A percentile compares a stretch with the other conserved stretches of the same genome.
Evolutionary conservation across 2,888 invertebrate species (phyloP).

Genomic region (Drosophila sordidula): DNA sequence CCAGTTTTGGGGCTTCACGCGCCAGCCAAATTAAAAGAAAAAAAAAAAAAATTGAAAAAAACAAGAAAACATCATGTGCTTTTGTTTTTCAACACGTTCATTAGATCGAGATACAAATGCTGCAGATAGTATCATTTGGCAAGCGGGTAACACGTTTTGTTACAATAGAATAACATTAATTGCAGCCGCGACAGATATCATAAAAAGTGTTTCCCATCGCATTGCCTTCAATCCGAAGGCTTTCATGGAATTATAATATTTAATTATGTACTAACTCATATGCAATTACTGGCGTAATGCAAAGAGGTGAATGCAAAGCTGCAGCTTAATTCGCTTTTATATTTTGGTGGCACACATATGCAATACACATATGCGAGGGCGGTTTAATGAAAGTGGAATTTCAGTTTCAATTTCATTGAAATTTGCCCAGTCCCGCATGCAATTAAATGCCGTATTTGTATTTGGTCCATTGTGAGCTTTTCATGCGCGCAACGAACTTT

Average conservation of each 20-base stretch:
- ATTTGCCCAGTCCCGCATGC: too few relatives aligned
- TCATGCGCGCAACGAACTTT: too few relatives aligned
- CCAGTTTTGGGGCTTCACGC: constrained; percentile 34
- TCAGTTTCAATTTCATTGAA: too few relatives aligned
- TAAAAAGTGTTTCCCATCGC: constrained; percentile 55
- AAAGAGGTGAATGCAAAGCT: constrained; percentile 38
- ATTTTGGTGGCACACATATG: constrained; percentile 3
- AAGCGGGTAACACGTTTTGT: constrained; percentile 30
- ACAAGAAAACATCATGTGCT: constrained; percentile 13
- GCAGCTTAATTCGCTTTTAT: constrained; percentile 5
- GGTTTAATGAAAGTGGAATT: background rate
- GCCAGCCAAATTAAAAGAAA: constrained; percentile 1
- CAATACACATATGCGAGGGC: background rate
- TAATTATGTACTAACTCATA: constrained; percentile 55
- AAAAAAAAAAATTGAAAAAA: background rate
- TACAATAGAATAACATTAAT: constrained; percentile 34
- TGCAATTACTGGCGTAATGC: constrained; percentile 45
- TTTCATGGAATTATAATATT: constrained; percentile 66
- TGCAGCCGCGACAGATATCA: constrained; percentile 13
- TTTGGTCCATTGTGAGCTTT: too few relatives aligned
- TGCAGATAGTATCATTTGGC: constrained; percentile 14
- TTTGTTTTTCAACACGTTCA: constrained; percentile 35
- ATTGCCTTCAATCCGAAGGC: constrained; percentile 65
- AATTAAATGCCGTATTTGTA: too few relatives aligned
- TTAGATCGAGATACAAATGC: constrained; percentile 18